Evolutionary conservation across 30 jellyfish, hydroid and myxozoan species (phyloP).

Genomic region (Sanderia malayensis): DNA sequence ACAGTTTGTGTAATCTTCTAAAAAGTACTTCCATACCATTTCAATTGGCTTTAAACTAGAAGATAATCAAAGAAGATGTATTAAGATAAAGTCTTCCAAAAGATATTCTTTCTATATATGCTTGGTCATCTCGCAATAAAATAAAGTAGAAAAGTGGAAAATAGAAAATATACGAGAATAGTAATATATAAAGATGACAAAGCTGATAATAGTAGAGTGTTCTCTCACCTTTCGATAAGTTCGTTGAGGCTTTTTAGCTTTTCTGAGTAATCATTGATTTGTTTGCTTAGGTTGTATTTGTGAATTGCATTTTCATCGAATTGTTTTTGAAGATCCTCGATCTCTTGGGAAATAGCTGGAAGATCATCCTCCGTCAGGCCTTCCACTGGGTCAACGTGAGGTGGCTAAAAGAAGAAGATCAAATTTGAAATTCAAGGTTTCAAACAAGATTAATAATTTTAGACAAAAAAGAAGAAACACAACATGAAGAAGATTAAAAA

Average conservation of each 20-base stretch:
- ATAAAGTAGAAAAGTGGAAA: too few relatives aligned
- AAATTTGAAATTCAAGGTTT: too few relatives aligned
- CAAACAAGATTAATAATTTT: too few relatives aligned
- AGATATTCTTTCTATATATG: too few relatives aligned
- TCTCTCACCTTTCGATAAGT: constrained; percentile 51
- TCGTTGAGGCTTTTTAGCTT: constrained; percentile 47
- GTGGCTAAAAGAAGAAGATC: constrained; percentile 28
- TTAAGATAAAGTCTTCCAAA: too few relatives aligned
- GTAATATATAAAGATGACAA: background rate
- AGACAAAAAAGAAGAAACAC: too few relatives aligned
- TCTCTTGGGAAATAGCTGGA: constrained; percentile 47
- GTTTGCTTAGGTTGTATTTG: constrained; percentile 47
- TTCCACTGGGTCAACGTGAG: constrained; percentile 49
- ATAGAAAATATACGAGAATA: too few relatives aligned
- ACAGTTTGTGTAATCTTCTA: constrained; percentile 35
- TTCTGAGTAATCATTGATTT: constrained; percentile 51
- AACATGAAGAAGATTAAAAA: background rate
- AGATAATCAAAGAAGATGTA: too few relatives aligned
- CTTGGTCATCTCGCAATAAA: too few relatives aligned
- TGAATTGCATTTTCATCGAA: constrained; percentile 68
- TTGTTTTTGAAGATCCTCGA: constrained; percentile 55
- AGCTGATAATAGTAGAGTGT: background rate
- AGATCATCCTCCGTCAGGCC: constrained; percentile 63
- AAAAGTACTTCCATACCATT: constrained; percentile 47
- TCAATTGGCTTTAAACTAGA: constrained; percentile 60